Percentiles rank a stretch among this genome's conserved stretches.
These are phyloP conservation scores for Trachurus trachurus DNA, from an alignment of 2,797 vertebrate genomes.

Conservation along the genomic window DNA sequence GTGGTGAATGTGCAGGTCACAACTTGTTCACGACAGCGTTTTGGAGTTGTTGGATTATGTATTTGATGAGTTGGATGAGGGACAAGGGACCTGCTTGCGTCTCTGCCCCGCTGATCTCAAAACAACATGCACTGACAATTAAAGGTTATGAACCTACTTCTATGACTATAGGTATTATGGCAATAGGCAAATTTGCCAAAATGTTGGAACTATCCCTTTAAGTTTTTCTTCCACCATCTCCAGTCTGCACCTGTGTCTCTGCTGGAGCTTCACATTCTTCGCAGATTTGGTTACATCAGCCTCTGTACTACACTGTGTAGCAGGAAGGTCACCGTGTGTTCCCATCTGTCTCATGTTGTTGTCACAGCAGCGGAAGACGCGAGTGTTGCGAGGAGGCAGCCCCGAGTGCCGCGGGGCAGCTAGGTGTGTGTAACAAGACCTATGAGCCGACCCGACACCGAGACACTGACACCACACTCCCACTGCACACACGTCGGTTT, in stretches of 20 bases:
- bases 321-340: slow-evolving; percentile 20
- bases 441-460: slow-evolving; percentile 42
- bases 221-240: not conserved
- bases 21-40: too few relatives aligned
- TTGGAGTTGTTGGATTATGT: too few relatives aligned
- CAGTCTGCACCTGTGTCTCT: not conserved
- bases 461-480: slow-evolving; percentile 52
- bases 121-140: too few relatives aligned
- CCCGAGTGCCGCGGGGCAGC: slow-evolving; percentile 20
- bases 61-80: too few relatives aligned
- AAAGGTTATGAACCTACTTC: too few relatives aligned
- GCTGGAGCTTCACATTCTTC: not conserved
- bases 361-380: slow-evolving; percentile 35
- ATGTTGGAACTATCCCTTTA: too few relatives aligned
- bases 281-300: not conserved
- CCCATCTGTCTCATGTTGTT: slow-evolving; percentile 46
- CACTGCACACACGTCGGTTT: not conserved
- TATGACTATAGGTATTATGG: too few relatives aligned
- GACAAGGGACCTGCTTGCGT: too few relatives aligned
- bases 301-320: slow-evolving; percentile 5
- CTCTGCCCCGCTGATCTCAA: too few relatives aligned
- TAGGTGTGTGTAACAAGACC: slow-evolving; percentile 57
- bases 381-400: slow-evolving; percentile 14
- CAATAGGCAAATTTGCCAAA: too few relatives aligned
- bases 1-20: too few relatives aligned